Evolutionary conservation across 2,113 vertebrate genomes (phyloP), one percentile per base, ranked within the genome.

Genomic region (Phylloscopus trochilus): DNA sequence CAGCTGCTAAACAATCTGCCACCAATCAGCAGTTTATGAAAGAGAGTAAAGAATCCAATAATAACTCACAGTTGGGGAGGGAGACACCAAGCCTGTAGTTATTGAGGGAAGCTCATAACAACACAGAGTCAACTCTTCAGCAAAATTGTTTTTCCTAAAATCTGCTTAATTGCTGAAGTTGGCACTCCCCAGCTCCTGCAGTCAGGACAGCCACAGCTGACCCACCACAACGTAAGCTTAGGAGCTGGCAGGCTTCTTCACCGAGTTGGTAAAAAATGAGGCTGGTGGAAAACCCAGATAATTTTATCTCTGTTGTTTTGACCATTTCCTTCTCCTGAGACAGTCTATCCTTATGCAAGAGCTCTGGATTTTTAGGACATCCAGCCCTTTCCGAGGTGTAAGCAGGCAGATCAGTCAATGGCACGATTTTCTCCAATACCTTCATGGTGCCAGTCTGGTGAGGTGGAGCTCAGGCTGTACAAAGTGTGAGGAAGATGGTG

Each of bases 21-120:
- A 97, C 96, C 96, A 96, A 97, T 97, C 96, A 97, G 95, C 95
- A 97, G 90, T 96, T 97, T 96, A 96, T 96, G 95, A 96, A 96
- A 96, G 93, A 93, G 94, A 96, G 94, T 95, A 95, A 96, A 96
- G 94, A 96, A 96, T 96, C 93, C 94, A 96, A 89, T 96, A 97
- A 96, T 95, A 97, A 97, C 94, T 95, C 93, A 93, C 93, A 94
- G 88, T 96, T 19, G 31, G 90, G 90, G 90, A 94, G 83, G 95
- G 90, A 96, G 88, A 95, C 88, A 94, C 94, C 10, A 16, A 93
- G 94, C 83, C 86, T 89, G 93, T 78, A 93, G 92, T 94, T 94
- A 83, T 46, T 60, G 66, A 88, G 66, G 52, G 75, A 90, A 79
- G 44, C 62, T 95, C 43, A 0, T 90, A 86, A 90, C 95, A 78